Evolutionary conservation across 1,140 invertebrate genomes (phyloP), one percentile per base, ranked within the genome.

Genomic region (Atopsyche davidsoni): DNA sequence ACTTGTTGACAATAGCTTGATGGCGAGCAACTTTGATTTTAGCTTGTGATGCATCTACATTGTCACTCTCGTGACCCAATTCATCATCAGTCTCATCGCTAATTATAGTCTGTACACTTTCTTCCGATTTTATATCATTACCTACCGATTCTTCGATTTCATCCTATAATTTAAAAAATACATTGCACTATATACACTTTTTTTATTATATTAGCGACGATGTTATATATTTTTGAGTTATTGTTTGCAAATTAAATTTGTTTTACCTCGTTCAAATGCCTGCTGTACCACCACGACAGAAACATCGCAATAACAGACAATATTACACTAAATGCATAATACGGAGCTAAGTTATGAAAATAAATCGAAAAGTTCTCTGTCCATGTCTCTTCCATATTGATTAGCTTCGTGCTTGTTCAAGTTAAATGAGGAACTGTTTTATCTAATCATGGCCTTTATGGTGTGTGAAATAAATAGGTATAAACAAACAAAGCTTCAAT

Each of bases 1-100:
- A 40, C n/a, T 57, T 28, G 18, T 52, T 38, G 13, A 53, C 46
- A n/a, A 57, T 49, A 2, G 55, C 51, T 25, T 53, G 46, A 22
- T 53, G 55, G 13, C 36, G 10, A 9, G 55, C 51, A 1, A 39
- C 39, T 41, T 58, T 58, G 14, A 57, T 50, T 13, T 51, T 19
- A 14, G 55, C 45, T 17, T 57, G 55, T 28, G 53, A 43, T 2
- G 45, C 23, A 10, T 49, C 54, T 23, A 23, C 17, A 23, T 22
- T 18, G 31, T 23, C 14, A n/a, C 7, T 18, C 21, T 46, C 42
- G 13, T 13, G 3, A 3, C 2, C 9, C 17, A 13, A 7, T 7
- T 36, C 35, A 36, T 36, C 11, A 16, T 21, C 28, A 46, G 13
- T 35, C 21, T 17, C 28, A n/a, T 46, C 19, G 17, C 16, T 16